phyloP scores from a whole-genome alignment of 2,797 vertebrate species.

The Danio aesculapii region DNA sequence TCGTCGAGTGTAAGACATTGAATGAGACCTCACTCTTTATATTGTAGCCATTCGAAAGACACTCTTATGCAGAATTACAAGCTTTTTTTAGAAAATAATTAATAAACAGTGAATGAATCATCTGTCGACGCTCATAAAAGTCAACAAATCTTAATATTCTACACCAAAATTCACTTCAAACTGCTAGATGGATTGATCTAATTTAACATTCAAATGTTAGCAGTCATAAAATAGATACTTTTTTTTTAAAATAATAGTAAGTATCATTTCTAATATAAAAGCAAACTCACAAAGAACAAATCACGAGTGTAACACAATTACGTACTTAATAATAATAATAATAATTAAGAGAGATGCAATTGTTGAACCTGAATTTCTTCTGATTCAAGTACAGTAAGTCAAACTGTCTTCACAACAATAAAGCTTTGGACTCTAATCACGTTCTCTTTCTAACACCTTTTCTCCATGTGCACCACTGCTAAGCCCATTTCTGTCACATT shows the following conservation, averaged over 20 bases:
- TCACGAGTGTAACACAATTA: conserved; percentile 33
- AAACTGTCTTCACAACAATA: conserved; percentile 38
- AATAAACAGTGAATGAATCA: conserved; percentile 32
- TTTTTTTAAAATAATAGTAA: conserved; percentile 19
- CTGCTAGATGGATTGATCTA: conserved; percentile 22
- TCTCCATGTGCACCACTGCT: not conserved
- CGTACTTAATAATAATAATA: conserved; percentile 28
- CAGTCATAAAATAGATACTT: conserved; percentile 18
- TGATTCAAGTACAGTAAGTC: conserved; percentile 52
- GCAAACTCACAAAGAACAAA: conserved; percentile 46
- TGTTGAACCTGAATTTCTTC: conserved; percentile 55
- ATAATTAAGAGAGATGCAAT: conserved; percentile 39
- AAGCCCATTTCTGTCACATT: not conserved
- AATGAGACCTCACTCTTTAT: conserved; percentile 44
- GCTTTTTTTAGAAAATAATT: conserved; percentile 19
- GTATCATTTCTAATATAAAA: conserved; percentile 37
- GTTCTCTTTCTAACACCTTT: not conserved
- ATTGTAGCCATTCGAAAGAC: conserved; percentile 28
- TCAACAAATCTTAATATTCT: conserved; percentile 45
- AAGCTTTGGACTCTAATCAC: conserved; percentile 47
- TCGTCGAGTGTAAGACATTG: conserved; percentile 49
- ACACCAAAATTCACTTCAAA: conserved; percentile 50
- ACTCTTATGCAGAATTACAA: conserved; percentile 39
- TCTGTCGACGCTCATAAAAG: conserved; percentile 31
- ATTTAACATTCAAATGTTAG: conserved; percentile 48